A percentile compares a stretch with the other conserved stretches of the same genome.
Evolutionary conservation across 2,888 invertebrate species (phyloP).

Genomic region (Papilio protenor): DNA sequence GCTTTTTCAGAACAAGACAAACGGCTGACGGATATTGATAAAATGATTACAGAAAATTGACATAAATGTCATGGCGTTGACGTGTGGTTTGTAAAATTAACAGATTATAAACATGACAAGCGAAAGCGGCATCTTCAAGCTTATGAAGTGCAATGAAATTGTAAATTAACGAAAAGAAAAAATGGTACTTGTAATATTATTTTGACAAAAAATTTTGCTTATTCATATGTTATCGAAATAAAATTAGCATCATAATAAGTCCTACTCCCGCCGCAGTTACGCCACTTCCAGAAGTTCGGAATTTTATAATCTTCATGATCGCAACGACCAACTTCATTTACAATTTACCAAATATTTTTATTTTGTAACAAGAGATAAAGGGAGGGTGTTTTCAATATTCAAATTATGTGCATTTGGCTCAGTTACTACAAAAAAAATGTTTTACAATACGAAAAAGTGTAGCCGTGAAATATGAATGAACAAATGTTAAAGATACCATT

Average conservation of each 20-base stretch:
- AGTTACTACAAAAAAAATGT: constrained; percentile 1
- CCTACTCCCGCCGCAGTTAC: not conserved
- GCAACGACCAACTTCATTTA: constrained; percentile 25
- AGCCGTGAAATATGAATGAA: constrained; percentile 6
- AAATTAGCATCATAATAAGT: not conserved
- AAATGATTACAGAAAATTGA: constrained; percentile 37
- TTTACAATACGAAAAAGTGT: not conserved
- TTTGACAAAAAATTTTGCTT: not conserved
- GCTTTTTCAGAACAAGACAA: constrained; percentile 17
- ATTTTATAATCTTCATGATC: constrained; percentile 25
- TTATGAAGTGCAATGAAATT: not conserved
- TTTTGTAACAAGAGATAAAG: constrained; percentile 21
- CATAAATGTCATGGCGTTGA: constrained; percentile 5
- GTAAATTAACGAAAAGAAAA: not conserved
- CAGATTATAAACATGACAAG: constrained; percentile 7
- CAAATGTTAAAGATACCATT: constrained; percentile 7
- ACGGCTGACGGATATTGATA: constrained; percentile 21
- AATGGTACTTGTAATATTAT: not conserved
- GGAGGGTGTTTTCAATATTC: constrained; percentile 18
- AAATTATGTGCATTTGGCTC: constrained; percentile 1
- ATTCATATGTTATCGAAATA: not conserved
- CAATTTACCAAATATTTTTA: constrained; percentile 38
- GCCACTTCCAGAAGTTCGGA: not conserved
- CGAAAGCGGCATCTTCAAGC: not conserved
- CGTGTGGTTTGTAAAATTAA: not conserved